These are phyloP conservation scores for Silurus glanis DNA, from an alignment of 2,113 vertebrate species.

Conservation along the genomic window DNA sequence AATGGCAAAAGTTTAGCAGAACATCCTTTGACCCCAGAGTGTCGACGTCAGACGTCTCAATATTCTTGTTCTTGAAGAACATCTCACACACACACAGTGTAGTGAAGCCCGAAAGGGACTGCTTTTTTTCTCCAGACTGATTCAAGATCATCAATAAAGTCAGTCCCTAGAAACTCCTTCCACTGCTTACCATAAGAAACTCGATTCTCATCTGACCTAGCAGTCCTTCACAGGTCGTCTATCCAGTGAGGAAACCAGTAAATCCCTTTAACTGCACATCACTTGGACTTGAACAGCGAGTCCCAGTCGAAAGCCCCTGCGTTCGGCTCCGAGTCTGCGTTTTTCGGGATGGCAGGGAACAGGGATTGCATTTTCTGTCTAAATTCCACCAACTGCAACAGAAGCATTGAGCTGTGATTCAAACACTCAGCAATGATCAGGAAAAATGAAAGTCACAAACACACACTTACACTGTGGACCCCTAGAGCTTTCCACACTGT, in stretches of 20 bases:
- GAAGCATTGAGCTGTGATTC: neutral
- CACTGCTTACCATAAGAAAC: neutral
- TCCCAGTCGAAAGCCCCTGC: slow-evolving; percentile 75
- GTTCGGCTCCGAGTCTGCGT: slow-evolving; percentile 53
- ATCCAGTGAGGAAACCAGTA: neutral
- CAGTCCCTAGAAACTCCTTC: neutral
- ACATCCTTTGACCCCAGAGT: neutral
- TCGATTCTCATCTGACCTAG: neutral
- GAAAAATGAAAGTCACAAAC: neutral
- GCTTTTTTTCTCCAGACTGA: neutral
- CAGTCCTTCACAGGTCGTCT: too few species aligned
- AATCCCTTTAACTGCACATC: neutral
- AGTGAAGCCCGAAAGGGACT: neutral
- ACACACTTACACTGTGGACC: slow-evolving; percentile 83
- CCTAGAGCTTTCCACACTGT: slow-evolving; percentile 85
- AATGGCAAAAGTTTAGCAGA: neutral
- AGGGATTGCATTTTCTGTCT: slow-evolving; percentile 84
- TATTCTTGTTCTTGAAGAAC: neutral
- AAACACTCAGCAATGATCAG: neutral
- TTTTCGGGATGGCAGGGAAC: slow-evolving; percentile 84
- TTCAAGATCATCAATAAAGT: neutral
- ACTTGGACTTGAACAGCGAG: slow-evolving; percentile 79
- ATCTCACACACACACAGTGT: neutral
- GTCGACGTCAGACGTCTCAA: neutral
- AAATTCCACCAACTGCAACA: slow-evolving; percentile 83